A percentile compares a stretch with the other conserved stretches of the same genome.
These are phyloP conservation scores for Digitonthophagus gazella DNA, from an alignment of 2,888 invertebrate species.

Conservation along the genomic window DNA sequence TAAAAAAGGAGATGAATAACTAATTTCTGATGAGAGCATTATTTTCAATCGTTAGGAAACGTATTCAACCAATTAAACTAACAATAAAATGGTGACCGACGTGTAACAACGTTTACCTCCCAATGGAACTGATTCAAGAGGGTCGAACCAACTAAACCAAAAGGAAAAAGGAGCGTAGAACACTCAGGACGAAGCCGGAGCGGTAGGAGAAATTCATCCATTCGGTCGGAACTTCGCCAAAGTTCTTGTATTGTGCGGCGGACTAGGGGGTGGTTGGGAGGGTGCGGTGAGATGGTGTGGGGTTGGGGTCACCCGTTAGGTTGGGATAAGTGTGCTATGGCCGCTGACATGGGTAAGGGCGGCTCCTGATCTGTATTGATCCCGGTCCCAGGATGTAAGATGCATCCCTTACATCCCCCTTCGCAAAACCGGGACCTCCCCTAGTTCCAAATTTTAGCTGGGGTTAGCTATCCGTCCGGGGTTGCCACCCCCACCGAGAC, in stretches of 20 bases:
- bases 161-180: constrained; percentile 10
- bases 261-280: constrained; percentile 33
- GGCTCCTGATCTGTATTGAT: constrained; percentile 55
- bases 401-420: constrained; percentile 51
- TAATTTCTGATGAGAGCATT: no score
- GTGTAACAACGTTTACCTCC: neutral
- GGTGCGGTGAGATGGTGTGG: constrained; percentile 33
- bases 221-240: constrained; percentile 22
- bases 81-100: neutral
- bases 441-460: neutral
- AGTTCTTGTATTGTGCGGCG: constrained; percentile 35
- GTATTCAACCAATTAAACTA: neutral
- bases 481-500: neutral
- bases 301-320: constrained; percentile 33
- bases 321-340: constrained; percentile 45
- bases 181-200: neutral
- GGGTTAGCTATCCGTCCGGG: constrained; percentile 7
- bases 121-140: neutral
- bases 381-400: constrained; percentile 52
- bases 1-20: no score
- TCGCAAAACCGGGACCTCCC: constrained; percentile 10
- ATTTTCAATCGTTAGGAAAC: no score
- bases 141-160: neutral
- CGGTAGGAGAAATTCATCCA: neutral
- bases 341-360: constrained; percentile 53